Conservation (phyloP, 2,797 vertebrate species). For the Syngnathus rostellatus region DNA sequence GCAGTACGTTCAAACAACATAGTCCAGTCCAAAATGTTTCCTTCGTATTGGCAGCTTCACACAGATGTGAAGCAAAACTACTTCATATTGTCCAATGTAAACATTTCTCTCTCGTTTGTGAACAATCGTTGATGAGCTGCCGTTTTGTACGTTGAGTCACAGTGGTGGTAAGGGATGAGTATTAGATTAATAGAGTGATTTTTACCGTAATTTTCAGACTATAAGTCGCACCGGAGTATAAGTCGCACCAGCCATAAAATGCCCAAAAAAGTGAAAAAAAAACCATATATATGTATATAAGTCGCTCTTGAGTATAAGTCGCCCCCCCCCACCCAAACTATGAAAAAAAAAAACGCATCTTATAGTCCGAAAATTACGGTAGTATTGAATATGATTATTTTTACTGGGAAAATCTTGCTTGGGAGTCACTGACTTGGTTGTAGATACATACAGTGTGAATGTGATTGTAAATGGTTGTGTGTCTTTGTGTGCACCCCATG, state of each 20-base stretch:
- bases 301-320: too few relatives aligned
- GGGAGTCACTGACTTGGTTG: background rate
- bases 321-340: too few relatives aligned
- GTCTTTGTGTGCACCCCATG: background rate
- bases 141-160: slow-evolving; percentile 10
- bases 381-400: background rate
- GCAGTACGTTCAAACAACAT: too few relatives aligned
- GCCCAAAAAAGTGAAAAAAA: too few relatives aligned
- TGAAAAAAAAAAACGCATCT: too few relatives aligned
- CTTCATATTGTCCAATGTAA: slow-evolving; percentile 2
- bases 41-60: too few relatives aligned
- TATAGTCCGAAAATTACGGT: too few relatives aligned
- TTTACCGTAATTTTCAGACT: background rate
- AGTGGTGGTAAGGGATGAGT: slow-evolving; percentile 6
- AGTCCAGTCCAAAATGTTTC: too few relatives aligned
- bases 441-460: background rate
- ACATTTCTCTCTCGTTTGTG: slow-evolving; percentile 10
- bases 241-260: too few relatives aligned
- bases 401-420: background rate
- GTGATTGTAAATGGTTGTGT: background rate
- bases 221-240: too few relatives aligned
- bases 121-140: slow-evolving; percentile 8
- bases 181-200: background rate
- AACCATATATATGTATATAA: too few relatives aligned
- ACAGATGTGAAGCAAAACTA: background rate